phyloP scores from a whole-genome alignment of 2,113 vertebrate species.

The Hippocampus guttulatus region DNA sequence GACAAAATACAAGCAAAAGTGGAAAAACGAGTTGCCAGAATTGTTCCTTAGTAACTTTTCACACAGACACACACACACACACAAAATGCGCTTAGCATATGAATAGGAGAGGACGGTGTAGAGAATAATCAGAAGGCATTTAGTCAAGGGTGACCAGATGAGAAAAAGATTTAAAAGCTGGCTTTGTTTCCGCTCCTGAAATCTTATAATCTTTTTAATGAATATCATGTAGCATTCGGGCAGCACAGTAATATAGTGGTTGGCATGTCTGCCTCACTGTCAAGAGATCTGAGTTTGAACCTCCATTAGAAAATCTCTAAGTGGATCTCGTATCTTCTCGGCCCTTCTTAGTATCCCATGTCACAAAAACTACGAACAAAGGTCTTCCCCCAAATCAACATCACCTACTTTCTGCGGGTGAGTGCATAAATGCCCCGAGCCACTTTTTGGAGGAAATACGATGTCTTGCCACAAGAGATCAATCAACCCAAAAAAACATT shows the following conservation, averaged over 20 bases:
- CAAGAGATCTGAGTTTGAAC: not conserved
- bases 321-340: no score
- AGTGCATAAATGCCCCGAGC: no score
- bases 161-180: not conserved
- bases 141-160: not conserved
- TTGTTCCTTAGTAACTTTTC: slow-evolving; percentile 23
- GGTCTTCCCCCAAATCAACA: no score
- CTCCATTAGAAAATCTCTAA: not conserved
- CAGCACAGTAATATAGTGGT: not conserved
- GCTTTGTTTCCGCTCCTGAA: not conserved
- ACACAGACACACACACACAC: not conserved
- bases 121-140: slow-evolving; percentile 7
- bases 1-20: slow-evolving; percentile 22
- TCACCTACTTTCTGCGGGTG: no score
- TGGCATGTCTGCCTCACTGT: not conserved
- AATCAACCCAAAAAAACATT: slow-evolving; percentile 7
- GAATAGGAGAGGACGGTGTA: slow-evolving; percentile 15
- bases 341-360: no score
- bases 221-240: not conserved
- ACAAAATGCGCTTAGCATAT: slow-evolving; percentile 18
- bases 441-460: no score
- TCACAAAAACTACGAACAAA: no score
- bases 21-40: slow-evolving; percentile 43
- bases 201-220: not conserved
- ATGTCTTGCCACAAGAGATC: no score